Evolutionary conservation across 2,797 vertebrate species (phyloP), one percentile per base, ranked within the genome.

Genomic region (Coracias cyanogaster): DNA sequence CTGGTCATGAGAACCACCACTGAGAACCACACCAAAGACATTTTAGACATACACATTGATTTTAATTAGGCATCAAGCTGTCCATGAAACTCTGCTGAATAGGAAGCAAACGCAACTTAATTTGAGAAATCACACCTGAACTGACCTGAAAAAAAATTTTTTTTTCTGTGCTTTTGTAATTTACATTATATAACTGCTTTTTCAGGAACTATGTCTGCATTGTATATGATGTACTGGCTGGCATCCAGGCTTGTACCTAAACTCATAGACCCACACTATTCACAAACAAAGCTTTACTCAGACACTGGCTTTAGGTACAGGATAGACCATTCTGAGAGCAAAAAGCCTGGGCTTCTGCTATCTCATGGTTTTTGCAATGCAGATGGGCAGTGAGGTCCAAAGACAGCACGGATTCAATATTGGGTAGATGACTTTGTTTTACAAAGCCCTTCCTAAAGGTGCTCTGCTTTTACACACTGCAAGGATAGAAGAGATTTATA

Each of bases 141-240:
- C 28, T 0, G 1, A 19, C 22, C 22, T 41, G 5, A 45, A 82
- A 67, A 72, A 54, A 31, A 13, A 5, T 2, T 12, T 1, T 16
- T 61, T 83, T 94, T 37, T 49, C 12, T 15, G 2, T 82, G 26
- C 5, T 74, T 90, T 67, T 70, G 29, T 58, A 65, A 37, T 60
- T 83, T 48, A 31, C 0, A 1, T 61, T 48, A 49, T 22, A 14
- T 24, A 82, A 72, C 5, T 14, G 3, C 0, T n/a, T 70, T 69
- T 65, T 37, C 45, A 79, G 54, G 71, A 76, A 46, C 65, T 29
- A 52, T 33, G 10, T 49, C 51, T 80, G 46, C 21, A 52, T 16
- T 15, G 2, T 72, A 41, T 4, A 9, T 21, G 12, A 3, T 19
- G 29, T 52, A 57, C 39, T 9, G 41, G 31, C 28, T 94, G 31